Base-by-base conservation (phyloP, 2,797 vertebrate genomes). In the Phoeniculus purpureus region DNA sequence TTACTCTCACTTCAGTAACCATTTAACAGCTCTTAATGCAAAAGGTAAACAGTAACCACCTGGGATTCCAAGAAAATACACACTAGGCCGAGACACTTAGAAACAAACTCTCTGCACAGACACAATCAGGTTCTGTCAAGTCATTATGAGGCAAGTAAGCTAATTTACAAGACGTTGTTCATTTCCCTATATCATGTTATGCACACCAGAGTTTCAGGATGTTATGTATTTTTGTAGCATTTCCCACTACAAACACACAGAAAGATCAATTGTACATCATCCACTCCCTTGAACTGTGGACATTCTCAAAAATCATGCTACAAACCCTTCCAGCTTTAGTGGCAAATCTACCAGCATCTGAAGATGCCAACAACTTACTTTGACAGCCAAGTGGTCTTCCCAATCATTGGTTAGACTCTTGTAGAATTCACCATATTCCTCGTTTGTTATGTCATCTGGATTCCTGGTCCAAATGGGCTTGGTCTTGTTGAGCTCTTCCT, bases 391-490 rank as follows among this genome's bases (percentile, higher is more conserved):
- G 79, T 99, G 99, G 45, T 99, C 99, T 86, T 99, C 99, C 99
- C 99, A 99, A 81, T 99, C 99, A 4, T 99, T 99, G 16, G 99
- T 99, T 11, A 99, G 95, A 90, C 99, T 99, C 97, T 99, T 99
- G 87, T 99, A 99, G 92, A 99, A 99, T 40, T 99, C 99, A 3
- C 98, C 98, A 0, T 99, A 99, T 65, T 99, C 99, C 4, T 99
- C 99, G 26, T 98, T 99, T 18, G 98, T 98, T 61, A 99, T 99
- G 81, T 99, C 98, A 43, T 99, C 98, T 1, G 99, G 99, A 77
- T 99, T 99, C 51, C 99, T 97, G 84, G 99, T 99, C 99, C 99
- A 99, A 78, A 99, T 98, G 1, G 99, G 99, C 81, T 99, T 99
- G 2, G 98, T 99, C 86, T 99, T 99, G 96, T 99, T 99, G 73